Evolutionary conservation across 2,888 invertebrate genomes (phyloP).

Genomic region (Girardia tigrina): DNA sequence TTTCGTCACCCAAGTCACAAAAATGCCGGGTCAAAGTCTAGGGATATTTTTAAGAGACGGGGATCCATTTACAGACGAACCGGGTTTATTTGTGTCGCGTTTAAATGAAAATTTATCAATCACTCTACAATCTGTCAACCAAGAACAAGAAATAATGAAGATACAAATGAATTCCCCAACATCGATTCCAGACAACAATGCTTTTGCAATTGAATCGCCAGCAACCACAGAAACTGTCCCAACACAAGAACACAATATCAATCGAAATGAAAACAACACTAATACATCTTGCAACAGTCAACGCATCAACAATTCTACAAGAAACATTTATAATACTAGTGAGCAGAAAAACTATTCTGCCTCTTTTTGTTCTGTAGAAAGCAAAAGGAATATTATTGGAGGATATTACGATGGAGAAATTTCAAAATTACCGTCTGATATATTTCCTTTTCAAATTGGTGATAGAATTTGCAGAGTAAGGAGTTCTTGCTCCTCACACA

Average conservation of each 20-base stretch:
- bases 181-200: slow-evolving; percentile 3
- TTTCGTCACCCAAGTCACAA: slow-evolving; percentile 4
- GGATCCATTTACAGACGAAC: slow-evolving; percentile 1
- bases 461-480: slow-evolving; percentile 19
- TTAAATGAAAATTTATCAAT: not conserved
- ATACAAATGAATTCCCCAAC: not conserved
- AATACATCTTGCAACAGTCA: not conserved
- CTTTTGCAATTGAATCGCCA: not conserved
- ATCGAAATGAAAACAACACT: not conserved
- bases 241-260: too few species aligned
- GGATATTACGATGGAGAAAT: slow-evolving; percentile 4
- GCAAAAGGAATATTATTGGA: not conserved
- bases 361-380: not conserved
- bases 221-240: not conserved
- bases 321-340: not conserved
- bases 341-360: not conserved
- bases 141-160: not conserved
- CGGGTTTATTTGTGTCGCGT: not conserved
- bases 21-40: slow-evolving; percentile 10
- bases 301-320: slow-evolving; percentile 3
- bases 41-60: slow-evolving; percentile 4
- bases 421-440: slow-evolving; percentile 1
- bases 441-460: slow-evolving; percentile 12
- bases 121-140: not conserved
- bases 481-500: not conserved